These are phyloP conservation scores for Thamnaconus septentrionalis DNA, from an alignment of 2,113 vertebrate species.

Conservation along the genomic window DNA sequence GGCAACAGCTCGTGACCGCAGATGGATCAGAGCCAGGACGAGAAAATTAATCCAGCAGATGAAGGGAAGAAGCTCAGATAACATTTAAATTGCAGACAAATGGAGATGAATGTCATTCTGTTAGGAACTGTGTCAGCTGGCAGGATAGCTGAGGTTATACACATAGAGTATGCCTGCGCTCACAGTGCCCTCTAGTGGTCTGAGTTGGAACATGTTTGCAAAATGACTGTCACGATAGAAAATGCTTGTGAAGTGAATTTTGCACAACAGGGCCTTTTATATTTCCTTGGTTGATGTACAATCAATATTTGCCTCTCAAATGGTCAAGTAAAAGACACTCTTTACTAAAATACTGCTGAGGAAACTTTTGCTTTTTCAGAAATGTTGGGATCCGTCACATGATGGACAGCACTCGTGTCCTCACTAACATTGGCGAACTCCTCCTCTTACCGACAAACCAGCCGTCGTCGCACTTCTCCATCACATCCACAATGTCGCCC, in stretches of 20 bases:
- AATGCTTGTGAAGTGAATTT: too few relatives aligned
- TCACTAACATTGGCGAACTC: too few relatives aligned
- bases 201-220: not conserved
- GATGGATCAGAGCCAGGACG: not conserved
- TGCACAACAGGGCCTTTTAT: too few relatives aligned
- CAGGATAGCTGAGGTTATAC: not conserved
- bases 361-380: too few relatives aligned
- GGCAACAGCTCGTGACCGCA: not conserved
- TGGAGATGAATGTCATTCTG: not conserved
- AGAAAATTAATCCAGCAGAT: not conserved
- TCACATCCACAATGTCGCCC: slow-evolving; percentile 93
- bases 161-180: not conserved
- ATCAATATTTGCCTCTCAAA: too few relatives aligned
- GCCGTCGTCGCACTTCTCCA: slow-evolving; percentile 98
- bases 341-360: too few relatives aligned
- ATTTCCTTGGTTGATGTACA: too few relatives aligned
- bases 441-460: slow-evolving; percentile 93
- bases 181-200: slow-evolving; percentile 42
- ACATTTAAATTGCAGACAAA: not conserved
- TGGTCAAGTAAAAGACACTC: too few relatives aligned
- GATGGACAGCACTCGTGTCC: too few relatives aligned
- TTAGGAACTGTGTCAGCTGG: not conserved
- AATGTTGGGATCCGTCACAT: too few relatives aligned
- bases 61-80: not conserved
- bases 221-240: too few relatives aligned